Evolutionary conservation across 2,113 vertebrate genomes (phyloP).

Genomic region (Gobiocypris rarus): DNA sequence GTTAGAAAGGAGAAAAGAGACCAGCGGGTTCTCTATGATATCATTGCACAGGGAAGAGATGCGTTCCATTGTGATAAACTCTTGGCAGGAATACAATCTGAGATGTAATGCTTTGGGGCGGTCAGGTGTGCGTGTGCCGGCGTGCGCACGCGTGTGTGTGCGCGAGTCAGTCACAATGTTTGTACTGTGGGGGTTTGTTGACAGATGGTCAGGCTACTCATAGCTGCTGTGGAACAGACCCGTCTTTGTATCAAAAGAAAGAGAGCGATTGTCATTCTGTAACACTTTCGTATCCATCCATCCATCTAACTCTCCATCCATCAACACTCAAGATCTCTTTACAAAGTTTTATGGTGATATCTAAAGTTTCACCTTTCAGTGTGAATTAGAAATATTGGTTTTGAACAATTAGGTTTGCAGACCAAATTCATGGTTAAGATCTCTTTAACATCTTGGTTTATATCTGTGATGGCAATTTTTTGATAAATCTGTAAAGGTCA

Average conservation of each 20-base stretch:
- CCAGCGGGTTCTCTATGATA: conserved; percentile 56
- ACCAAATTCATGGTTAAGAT: background rate
- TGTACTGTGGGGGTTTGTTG: conserved; percentile 74
- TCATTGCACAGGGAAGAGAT: conserved; percentile 60
- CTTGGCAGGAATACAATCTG: conserved; percentile 50
- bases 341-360: background rate
- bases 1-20: conserved; percentile 32
- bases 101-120: conserved; percentile 60
- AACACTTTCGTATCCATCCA: conserved; percentile 72
- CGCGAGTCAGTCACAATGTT: conserved; percentile 71
- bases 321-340: conserved; percentile 1
- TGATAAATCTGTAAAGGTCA: too few species aligned
- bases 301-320: conserved; percentile 55
- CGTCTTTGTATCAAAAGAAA: conserved; percentile 71
- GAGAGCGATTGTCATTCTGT: conserved; percentile 69
- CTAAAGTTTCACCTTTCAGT: background rate
- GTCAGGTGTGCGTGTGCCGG: conserved; percentile 43
- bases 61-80: conserved; percentile 55
- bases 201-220: conserved; percentile 78
- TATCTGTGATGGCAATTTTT: too few species aligned
- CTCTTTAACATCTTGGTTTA: background rate
- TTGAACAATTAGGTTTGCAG: background rate
- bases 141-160: conserved; percentile 35
- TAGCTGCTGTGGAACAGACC: conserved; percentile 72
- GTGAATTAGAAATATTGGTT: background rate